Conservation (phyloP, 2,113 vertebrate genomes). For the Tinamus guttatus region DNA sequence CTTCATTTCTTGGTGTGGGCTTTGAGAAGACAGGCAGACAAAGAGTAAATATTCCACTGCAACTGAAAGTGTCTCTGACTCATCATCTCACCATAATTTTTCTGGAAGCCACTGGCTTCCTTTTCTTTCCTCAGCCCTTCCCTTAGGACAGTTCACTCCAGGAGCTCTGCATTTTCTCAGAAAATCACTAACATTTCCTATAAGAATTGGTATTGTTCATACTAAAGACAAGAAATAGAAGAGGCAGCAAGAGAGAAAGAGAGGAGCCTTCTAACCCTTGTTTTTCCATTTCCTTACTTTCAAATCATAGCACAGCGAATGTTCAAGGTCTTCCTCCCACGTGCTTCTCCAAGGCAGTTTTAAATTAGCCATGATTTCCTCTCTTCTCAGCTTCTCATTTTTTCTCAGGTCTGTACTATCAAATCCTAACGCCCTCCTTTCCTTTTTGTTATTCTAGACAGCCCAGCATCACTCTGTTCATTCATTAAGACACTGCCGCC, state of each 20-base stretch:
- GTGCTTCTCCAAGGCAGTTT: slow-evolving; percentile 52
- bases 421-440: slow-evolving; percentile 22
- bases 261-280: slow-evolving; percentile 18
- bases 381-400: not conserved
- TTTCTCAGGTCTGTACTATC: slow-evolving; percentile 57
- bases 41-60: slow-evolving; percentile 38
- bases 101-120: slow-evolving; percentile 44
- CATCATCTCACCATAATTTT: slow-evolving; percentile 22
- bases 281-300: slow-evolving; percentile 64
- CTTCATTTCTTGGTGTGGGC: not conserved
- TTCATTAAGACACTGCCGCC: slow-evolving; percentile 61
- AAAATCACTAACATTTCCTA: slow-evolving; percentile 30
- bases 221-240: not conserved
- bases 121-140: slow-evolving; percentile 28
- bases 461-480: not conserved
- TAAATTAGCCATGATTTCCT: slow-evolving; percentile 58
- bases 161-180: slow-evolving; percentile 51
- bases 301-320: slow-evolving; percentile 21
- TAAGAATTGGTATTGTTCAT: slow-evolving; percentile 67
- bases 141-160: slow-evolving; percentile 25
- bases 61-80: slow-evolving; percentile 21
- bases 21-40: slow-evolving; percentile 11
- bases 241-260: not conserved
- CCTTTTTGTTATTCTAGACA: slow-evolving; percentile 49
- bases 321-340: slow-evolving; percentile 57